Evolutionary conservation across 2,113 vertebrate genomes (phyloP).

Genomic region (Psittacula cyanocephala): DNA sequence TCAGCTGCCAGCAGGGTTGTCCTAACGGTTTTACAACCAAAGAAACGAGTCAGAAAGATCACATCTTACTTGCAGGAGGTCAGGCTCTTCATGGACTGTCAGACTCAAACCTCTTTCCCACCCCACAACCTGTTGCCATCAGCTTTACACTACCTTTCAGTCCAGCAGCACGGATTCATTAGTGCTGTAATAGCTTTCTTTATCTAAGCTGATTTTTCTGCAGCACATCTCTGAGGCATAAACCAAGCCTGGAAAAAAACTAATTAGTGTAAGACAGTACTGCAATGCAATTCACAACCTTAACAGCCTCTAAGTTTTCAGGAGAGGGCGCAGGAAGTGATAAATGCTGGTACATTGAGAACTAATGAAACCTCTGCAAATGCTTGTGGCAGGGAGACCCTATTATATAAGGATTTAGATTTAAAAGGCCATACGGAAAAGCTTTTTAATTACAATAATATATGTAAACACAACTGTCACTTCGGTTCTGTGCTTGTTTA

Average conservation of each 20-base stretch:
- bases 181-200: conserved; percentile 1
- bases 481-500: neutral
- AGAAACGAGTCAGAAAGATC: neutral
- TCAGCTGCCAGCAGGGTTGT: neutral
- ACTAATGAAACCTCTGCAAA: conserved; percentile 17
- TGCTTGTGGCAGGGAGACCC: neutral
- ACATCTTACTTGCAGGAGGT: accelerated
- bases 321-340: neutral
- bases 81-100: accelerated
- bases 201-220: neutral
- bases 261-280: neutral
- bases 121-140: neutral
- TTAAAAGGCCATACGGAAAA: conserved; percentile 14
- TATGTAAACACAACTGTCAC: conserved; percentile 21
- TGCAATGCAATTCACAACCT: conserved; percentile 5
- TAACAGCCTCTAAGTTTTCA: conserved; percentile 16
- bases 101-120: neutral
- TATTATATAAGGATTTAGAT: conserved; percentile 33
- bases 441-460: conserved; percentile 50
- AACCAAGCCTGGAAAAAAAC: neutral
- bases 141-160: neutral
- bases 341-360: neutral
- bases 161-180: neutral
- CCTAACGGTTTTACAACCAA: neutral
- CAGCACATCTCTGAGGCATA: conserved; percentile 12